Conservation (phyloP, 2,888 invertebrate species). For the Aleiodes leptofemur region DNA sequence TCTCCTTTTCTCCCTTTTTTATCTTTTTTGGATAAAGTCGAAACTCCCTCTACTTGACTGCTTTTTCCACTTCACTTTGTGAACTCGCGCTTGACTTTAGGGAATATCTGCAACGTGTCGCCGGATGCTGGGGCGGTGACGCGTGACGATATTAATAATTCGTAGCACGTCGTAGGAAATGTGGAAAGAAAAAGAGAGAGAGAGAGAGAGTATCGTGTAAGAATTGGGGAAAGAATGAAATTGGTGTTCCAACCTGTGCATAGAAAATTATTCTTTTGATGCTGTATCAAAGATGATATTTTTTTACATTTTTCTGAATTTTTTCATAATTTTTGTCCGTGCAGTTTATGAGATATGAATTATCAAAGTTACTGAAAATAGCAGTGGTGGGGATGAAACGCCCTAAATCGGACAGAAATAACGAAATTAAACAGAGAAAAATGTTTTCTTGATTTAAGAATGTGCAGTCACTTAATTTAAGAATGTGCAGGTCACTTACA, state of each 20-base stretch:
- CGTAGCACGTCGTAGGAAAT: slow-evolving; percentile 57
- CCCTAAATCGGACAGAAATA: too few species aligned
- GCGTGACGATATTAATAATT: slow-evolving; percentile 67
- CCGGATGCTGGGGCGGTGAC: slow-evolving; percentile 62
- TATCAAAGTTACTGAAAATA: too few species aligned
- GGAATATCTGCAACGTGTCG: slow-evolving; percentile 50
- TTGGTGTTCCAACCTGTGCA: slow-evolving; percentile 9
- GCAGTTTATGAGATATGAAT: too few species aligned
- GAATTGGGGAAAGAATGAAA: slow-evolving; percentile 9
- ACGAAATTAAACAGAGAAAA: too few species aligned
- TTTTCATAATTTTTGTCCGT: too few species aligned
- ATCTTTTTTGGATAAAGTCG: slow-evolving; percentile 13
- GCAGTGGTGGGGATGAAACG: too few species aligned
- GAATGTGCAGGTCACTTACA: too few species aligned
- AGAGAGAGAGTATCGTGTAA: neutral
- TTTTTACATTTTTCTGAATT: too few species aligned
- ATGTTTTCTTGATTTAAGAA: too few species aligned
- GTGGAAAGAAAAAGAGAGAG: slow-evolving; percentile 25
- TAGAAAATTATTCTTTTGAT: neutral
- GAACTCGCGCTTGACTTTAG: slow-evolving; percentile 35
- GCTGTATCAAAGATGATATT: too few species aligned
- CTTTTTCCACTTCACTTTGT: slow-evolving; percentile 28
- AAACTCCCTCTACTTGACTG: slow-evolving; percentile 16
- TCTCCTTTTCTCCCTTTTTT: neutral
- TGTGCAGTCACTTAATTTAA: too few species aligned